Evolutionary conservation across 2,888 invertebrate genomes (phyloP).

Genomic region (Himalopsyche anomala): DNA sequence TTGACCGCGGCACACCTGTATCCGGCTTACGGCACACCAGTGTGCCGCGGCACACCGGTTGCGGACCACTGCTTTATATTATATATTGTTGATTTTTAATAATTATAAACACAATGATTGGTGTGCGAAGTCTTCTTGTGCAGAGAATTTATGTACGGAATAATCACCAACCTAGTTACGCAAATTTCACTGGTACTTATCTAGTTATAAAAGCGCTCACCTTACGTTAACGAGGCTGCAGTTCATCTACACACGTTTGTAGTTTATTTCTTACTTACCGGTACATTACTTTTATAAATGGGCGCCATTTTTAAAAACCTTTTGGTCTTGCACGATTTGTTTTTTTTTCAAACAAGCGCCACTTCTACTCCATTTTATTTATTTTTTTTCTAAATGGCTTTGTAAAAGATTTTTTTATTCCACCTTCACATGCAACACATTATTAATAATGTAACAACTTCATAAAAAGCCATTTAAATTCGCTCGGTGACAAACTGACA

Average conservation of each 20-base stretch:
- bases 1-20: too few species aligned
- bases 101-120: too few species aligned
- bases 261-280: conserved; percentile 30
- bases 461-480: neutral
- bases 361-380: neutral
- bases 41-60: too few species aligned
- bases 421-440: neutral
- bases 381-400: neutral
- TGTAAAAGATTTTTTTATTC: neutral
- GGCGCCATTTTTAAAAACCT: conserved; percentile 24
- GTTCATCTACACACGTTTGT: conserved; percentile 30
- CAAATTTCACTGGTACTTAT: too few species aligned
- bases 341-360: neutral
- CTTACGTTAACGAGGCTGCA: neutral
- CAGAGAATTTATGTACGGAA: too few species aligned
- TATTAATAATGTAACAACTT: neutral
- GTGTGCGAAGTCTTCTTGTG: too few species aligned
- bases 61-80: too few species aligned
- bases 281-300: conserved; percentile 24
- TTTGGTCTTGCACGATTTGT: conserved; percentile 22
- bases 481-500: neutral
- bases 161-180: too few species aligned
- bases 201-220: too few species aligned
- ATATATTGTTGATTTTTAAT: too few species aligned
- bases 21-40: too few species aligned